Conservation (phyloP, 2,888 invertebrate genomes). For the Megastigmus dorsalis region DNA sequence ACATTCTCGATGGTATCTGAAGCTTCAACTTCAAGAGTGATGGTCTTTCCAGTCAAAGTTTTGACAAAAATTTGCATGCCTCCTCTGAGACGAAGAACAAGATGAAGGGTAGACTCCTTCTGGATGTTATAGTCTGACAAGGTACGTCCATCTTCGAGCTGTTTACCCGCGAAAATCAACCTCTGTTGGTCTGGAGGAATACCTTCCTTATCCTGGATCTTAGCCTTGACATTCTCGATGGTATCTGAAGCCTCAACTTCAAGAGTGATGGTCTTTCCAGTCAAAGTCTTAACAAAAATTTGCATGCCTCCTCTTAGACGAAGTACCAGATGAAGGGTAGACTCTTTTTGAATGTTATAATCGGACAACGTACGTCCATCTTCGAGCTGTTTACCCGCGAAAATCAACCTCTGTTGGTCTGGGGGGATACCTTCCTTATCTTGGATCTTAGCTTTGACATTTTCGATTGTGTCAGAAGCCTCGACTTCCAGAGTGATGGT, state of each 20-base stretch:
- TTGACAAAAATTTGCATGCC: constrained; percentile 65
- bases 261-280: constrained; percentile 62
- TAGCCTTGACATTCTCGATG: constrained; percentile 60
- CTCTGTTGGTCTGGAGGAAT: constrained; percentile 63
- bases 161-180: constrained; percentile 63
- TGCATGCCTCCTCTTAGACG: constrained; percentile 64
- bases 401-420: constrained; percentile 64
- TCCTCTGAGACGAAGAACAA: constrained; percentile 60
- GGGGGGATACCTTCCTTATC: constrained; percentile 65
- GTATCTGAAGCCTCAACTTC: constrained; percentile 62
- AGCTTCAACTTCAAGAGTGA: constrained; percentile 61
- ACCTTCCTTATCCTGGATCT: constrained; percentile 64
- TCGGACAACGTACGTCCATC: constrained; percentile 63
- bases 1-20: constrained; percentile 61
- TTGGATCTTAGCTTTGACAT: constrained; percentile 63
- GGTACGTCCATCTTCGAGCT: constrained; percentile 61
- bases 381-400: constrained; percentile 64
- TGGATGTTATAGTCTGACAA: constrained; percentile 63
- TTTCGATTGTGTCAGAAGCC: constrained; percentile 63
- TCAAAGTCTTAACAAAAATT: constrained; percentile 63
- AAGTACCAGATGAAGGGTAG: constrained; percentile 61
- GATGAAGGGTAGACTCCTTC: constrained; percentile 61
- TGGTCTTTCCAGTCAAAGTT: constrained; percentile 62
- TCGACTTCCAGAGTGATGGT: constrained; percentile 65
- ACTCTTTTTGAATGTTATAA: constrained; percentile 65